phyloP scores from a whole-genome alignment of 2,888 invertebrate genomes.

The Tipula helvola region DNA sequence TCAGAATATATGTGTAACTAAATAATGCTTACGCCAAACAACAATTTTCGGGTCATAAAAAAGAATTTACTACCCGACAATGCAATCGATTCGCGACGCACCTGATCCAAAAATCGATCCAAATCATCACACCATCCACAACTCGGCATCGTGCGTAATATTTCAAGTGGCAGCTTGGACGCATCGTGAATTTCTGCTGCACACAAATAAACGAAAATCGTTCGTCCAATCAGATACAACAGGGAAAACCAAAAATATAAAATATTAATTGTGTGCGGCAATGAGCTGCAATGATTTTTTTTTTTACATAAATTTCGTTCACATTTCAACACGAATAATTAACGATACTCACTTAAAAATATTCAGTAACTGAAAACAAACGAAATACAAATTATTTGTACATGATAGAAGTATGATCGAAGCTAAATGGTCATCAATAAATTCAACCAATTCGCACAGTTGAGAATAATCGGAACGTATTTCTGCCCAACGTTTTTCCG shows the following conservation, averaged over 20 bases:
- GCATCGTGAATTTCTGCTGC: conserved; percentile 38
- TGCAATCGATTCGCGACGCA: background rate
- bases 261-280: conserved; percentile 25
- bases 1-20: too few species aligned
- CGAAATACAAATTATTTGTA: conserved; percentile 51
- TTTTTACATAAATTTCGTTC: background rate
- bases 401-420: conserved; percentile 47
- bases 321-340: background rate
- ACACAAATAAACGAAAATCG: conserved; percentile 34
- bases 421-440: conserved; percentile 44
- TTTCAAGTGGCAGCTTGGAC: conserved; percentile 32
- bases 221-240: conserved; percentile 34
- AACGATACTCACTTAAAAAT: conserved; percentile 10
- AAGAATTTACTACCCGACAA: background rate
- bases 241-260: conserved; percentile 38
- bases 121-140: conserved; percentile 10
- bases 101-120: background rate
- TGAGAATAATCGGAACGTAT: conserved; percentile 48
- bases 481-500: conserved; percentile 47
- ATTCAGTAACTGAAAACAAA: conserved; percentile 51
- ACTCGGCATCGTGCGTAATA: conserved; percentile 25
- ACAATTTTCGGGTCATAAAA: background rate
- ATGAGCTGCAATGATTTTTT: background rate
- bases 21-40: background rate
- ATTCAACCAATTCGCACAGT: conserved; percentile 43